Evolutionary conservation across 2,797 vertebrate species (phyloP), one percentile per base, ranked within the genome.

Genomic region (Apodemus agrarius): DNA sequence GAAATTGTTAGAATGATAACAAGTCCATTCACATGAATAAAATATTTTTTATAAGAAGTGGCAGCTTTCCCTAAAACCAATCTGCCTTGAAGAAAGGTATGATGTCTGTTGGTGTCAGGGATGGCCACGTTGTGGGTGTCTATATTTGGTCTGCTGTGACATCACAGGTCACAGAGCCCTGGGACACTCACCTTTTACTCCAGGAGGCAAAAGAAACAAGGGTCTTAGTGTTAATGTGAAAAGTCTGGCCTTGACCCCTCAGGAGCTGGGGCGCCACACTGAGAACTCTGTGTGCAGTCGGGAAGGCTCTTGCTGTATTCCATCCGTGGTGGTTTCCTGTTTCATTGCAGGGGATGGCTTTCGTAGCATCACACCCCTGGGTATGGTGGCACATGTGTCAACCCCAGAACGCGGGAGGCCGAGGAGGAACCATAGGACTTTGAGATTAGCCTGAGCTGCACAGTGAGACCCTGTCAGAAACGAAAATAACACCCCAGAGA

Each of bases 401-500:
- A 59, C 31, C 54, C 19, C 72, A 89, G 87, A 57, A 46, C 87
- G 61, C 3, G 1, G 37, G 54, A 76, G 29, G 31, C 31, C 9
- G 54, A 43, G 52, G 86, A 6, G 13, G 86, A 54, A 8, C 4
- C 52, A 46, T 21, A 19, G 29, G 24, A 59, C n/a, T 43, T 40
- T 31, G n/a, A 88, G 69, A 43, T 22, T 31, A 59, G 69, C 26
- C 29, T 59, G 86, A 59, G 86, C 26, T 31, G 34, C 52, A 34
- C 2, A 88, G 69, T 14, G 26, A 88, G 86, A 75, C n/a, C n/a
- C 26, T 59, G 72, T 89, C 85, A 87, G 54, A 74, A 74, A 31
- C 0, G 16, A 43, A 75, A 43, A 40, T 31, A 57, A 87, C 67
- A 87, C 46, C 46, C 22, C 34, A 74, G 9, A 74, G 37, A 54